phyloP scores from a whole-genome alignment of 1,140 invertebrate genomes.

The Conopomorpha cramerella region DNA sequence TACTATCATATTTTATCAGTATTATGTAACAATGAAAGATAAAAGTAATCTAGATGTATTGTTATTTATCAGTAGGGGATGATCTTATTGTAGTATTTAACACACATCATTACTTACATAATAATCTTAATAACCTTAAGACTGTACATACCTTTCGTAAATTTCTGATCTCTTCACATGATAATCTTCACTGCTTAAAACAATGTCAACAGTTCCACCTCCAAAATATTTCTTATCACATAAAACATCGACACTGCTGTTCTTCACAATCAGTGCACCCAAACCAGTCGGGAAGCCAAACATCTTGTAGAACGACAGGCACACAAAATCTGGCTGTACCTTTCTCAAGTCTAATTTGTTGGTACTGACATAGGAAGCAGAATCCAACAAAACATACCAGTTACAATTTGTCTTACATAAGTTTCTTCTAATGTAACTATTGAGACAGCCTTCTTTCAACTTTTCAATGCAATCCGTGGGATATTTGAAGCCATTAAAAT shows the following conservation, averaged over 20 bases:
- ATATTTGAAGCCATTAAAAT: constrained; percentile 92
- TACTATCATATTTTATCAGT: too few species aligned
- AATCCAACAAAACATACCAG: constrained; percentile 88
- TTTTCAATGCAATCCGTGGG: constrained; percentile 74
- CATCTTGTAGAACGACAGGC: constrained; percentile 96
- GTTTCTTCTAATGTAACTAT: constrained; percentile 32
- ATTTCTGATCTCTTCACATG: constrained; percentile 70
- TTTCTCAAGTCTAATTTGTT: constrained; percentile 75
- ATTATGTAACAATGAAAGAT: too few species aligned
- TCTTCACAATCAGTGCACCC: constrained; percentile 84
- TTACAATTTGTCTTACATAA: constrained; percentile 39
- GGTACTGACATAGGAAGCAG: constrained; percentile 81
- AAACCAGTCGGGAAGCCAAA: constrained; percentile 96
- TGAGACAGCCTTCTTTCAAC: constrained; percentile 67
- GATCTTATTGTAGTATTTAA: too few species aligned
- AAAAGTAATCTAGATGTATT: too few species aligned
- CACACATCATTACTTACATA: too few species aligned
- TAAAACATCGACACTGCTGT: constrained; percentile 66
- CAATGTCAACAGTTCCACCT: constrained; percentile 87
- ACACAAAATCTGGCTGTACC: constrained; percentile 85
- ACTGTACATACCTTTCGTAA: constrained; percentile 74
- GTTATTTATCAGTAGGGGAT: too few species aligned
- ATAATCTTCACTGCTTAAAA: constrained; percentile 70
- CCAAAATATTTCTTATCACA: constrained; percentile 82
- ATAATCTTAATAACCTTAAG: too few species aligned